A percentile compares a stretch with the other conserved stretches of the same genome.
These are phyloP conservation scores for Balanococcus diminutus DNA, from an alignment of 2,888 invertebrate genomes.

Conservation along the genomic window DNA sequence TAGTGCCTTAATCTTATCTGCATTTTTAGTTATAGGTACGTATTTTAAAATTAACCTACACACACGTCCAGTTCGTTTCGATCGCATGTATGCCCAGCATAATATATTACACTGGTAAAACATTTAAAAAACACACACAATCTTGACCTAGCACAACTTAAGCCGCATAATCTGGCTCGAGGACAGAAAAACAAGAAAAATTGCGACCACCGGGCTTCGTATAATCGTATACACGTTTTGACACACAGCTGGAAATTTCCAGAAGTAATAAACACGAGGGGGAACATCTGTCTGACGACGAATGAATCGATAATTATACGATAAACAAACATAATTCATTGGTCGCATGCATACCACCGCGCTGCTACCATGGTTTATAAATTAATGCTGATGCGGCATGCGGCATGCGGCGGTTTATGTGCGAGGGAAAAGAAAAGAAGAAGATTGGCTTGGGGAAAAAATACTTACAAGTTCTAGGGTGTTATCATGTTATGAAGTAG, in stretches of 20 bases:
- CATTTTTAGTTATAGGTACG: too few relatives aligned
- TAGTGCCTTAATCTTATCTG: too few relatives aligned
- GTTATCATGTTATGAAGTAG: too few relatives aligned
- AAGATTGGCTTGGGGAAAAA: too few relatives aligned
- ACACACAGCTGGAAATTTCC: slow-evolving; percentile 27
- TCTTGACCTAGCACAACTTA: neutral
- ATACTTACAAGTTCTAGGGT: too few relatives aligned
- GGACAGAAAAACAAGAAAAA: slow-evolving; percentile 13
- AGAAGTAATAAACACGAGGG: slow-evolving; percentile 4
- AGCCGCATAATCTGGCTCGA: neutral
- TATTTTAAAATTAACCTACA: neutral
- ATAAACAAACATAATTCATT: slow-evolving; percentile 19
- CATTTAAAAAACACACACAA: neutral
- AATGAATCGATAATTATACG: slow-evolving; percentile 26
- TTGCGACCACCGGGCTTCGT: slow-evolving; percentile 25
- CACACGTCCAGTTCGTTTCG: neutral
- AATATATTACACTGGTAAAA: neutral
- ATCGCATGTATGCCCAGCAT: neutral
- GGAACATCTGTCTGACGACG: neutral
- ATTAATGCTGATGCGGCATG: neutral
- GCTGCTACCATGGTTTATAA: neutral
- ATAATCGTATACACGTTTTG: slow-evolving; percentile 25
- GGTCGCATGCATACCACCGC: neutral
- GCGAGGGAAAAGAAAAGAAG: too few relatives aligned
- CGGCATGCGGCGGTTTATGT: too few relatives aligned